Evolutionary conservation across 2,888 invertebrate genomes (phyloP).

Genomic region (Camponotus fellah): DNA sequence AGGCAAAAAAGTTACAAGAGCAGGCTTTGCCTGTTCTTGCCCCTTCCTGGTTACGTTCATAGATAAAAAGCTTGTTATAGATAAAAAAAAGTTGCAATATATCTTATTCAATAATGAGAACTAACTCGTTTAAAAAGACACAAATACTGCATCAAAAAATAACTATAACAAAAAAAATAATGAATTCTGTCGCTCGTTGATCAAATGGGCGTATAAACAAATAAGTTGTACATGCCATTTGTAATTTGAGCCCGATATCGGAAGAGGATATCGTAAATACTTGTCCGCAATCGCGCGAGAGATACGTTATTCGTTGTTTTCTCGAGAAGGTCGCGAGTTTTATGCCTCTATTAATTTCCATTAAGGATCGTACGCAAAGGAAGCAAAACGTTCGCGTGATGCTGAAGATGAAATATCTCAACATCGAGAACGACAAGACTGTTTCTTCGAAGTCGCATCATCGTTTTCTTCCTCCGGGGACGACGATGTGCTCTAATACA

Average conservation of each 20-base stretch:
- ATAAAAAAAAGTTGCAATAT: neutral
- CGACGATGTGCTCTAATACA: neutral
- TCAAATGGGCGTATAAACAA: too few relatives aligned
- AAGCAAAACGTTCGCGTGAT: constrained; percentile 3
- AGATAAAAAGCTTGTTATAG: too few relatives aligned
- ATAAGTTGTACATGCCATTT: neutral
- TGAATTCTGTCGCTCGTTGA: too few relatives aligned
- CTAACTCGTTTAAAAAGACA: neutral
- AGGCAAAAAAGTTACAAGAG: too few relatives aligned
- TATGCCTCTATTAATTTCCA: constrained; percentile 23
- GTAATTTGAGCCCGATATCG: constrained; percentile 31
- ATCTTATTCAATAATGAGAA: neutral
- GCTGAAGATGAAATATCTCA: constrained; percentile 1
- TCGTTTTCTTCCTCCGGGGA: constrained; percentile 5
- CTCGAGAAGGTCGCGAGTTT: constrained; percentile 39
- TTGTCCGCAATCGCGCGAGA: constrained; percentile 54
- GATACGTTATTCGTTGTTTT: constrained; percentile 58
- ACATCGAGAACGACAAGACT: neutral
- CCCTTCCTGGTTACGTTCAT: too few relatives aligned
- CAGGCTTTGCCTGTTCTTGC: too few relatives aligned
- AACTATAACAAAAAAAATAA: neutral
- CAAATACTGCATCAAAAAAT: neutral
- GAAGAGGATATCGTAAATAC: constrained; percentile 38
- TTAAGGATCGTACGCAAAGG: constrained; percentile 14
- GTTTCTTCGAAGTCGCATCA: constrained; percentile 5